Conservation (phyloP, 37 sponge, comb jelly and placozoan species). For the Spongia lamella region DNA sequence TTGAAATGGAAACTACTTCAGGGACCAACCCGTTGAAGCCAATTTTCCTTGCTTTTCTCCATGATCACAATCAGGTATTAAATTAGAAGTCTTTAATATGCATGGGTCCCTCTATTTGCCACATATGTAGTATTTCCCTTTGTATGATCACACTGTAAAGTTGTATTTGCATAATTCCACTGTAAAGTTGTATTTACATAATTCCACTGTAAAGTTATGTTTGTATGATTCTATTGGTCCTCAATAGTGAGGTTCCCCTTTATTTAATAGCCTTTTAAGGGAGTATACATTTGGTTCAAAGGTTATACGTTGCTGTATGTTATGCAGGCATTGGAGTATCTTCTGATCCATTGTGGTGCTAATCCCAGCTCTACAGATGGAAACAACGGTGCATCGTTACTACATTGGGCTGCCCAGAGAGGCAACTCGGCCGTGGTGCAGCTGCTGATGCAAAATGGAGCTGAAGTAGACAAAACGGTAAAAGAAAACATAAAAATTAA, state of each 20-base stretch:
- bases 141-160: too few species aligned
- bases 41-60: slow-evolving; percentile 61
- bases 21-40: slow-evolving; percentile 32
- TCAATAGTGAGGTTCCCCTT: too few species aligned
- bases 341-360: slow-evolving; percentile 63
- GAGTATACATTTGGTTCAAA: neutral
- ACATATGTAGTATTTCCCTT: too few species aligned
- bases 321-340: slow-evolving; percentile 31
- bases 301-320: slow-evolving; percentile 1
- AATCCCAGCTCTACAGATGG: slow-evolving; percentile 55
- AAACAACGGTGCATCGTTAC: slow-evolving; percentile 29
- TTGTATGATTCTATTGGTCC: too few species aligned
- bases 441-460: slow-evolving; percentile 47
- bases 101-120: too few species aligned
- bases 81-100: too few species aligned
- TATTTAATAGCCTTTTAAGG: too few species aligned
- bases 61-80: slow-evolving; percentile 75
- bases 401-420: slow-evolving; percentile 59
- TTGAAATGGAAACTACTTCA: slow-evolving; percentile 33
- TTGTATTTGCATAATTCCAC: too few species aligned
- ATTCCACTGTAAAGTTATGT: too few species aligned
- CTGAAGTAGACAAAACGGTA: slow-evolving; percentile 56
- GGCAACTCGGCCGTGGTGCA: slow-evolving; percentile 34
- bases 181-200: too few species aligned
- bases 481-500: neutral